Evolutionary conservation across 2,113 vertebrate species (phyloP).

Genomic region (Otis tarda): DNA sequence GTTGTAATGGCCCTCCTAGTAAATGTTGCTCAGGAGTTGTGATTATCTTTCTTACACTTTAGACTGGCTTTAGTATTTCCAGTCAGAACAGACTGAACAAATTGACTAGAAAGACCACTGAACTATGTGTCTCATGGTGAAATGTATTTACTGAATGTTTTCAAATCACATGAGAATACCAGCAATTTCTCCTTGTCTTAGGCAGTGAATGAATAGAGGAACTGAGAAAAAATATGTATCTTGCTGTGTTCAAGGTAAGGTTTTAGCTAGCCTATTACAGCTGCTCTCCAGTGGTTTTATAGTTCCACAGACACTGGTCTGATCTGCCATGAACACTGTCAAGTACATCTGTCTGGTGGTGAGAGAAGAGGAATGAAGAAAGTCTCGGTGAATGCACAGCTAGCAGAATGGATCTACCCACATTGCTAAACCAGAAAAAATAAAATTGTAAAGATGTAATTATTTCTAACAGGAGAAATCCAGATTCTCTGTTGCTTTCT

Average conservation of each 20-base stretch:
- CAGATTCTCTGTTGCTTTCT: background rate
- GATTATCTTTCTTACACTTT: background rate
- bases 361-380: background rate
- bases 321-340: background rate
- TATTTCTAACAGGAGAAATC: background rate
- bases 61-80: background rate
- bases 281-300: background rate
- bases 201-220: background rate
- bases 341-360: background rate
- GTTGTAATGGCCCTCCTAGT: background rate
- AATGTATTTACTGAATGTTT: background rate
- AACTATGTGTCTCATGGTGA: background rate
- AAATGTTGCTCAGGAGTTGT: background rate
- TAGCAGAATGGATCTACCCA: background rate
- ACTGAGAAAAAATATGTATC: background rate
- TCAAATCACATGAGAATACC: background rate
- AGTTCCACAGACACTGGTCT: background rate
- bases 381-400: background rate
- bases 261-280: background rate
- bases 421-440: background rate
- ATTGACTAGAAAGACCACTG: background rate
- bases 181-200: background rate
- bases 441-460: background rate
- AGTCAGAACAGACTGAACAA: background rate
- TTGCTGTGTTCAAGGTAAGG: background rate